Conservation (phyloP, 1,140 invertebrate genomes). For the Megalonaias nervosa region DNA sequence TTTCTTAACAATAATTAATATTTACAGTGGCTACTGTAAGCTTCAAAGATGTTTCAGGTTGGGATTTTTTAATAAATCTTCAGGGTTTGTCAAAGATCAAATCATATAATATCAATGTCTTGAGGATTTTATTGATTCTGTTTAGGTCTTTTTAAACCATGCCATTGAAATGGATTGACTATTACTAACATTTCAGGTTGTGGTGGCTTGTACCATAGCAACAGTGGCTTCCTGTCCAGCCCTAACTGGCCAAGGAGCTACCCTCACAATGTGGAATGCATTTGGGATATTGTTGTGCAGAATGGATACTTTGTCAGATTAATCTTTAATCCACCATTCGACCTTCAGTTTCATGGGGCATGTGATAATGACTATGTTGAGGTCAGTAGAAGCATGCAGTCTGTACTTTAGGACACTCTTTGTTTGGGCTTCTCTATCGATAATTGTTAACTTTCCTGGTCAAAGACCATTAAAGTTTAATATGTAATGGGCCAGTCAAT, state of each 20-base stretch:
- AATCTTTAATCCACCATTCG: conserved; percentile 73
- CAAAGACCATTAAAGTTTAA: no score
- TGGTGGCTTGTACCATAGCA: conserved; percentile 82
- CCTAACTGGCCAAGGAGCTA: conserved; percentile 96
- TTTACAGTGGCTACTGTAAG: no score
- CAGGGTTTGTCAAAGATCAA: no score
- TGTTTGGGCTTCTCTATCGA: no score
- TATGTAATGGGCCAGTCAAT: not conserved
- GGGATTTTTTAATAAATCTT: no score
- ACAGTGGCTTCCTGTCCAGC: conserved; percentile 82
- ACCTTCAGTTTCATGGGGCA: conserved; percentile 59
- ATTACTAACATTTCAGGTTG: conserved; percentile 75
- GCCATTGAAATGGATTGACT: not conserved
- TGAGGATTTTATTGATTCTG: not conserved
- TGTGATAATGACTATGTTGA: conserved; percentile 88
- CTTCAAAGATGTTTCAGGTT: no score
- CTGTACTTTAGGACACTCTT: no score
- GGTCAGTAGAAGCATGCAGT: conserved; percentile 66
- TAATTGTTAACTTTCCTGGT: no score
- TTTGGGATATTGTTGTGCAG: conserved; percentile 96
- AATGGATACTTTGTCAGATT: conserved; percentile 94
- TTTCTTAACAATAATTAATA: no score
- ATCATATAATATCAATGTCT: no score
- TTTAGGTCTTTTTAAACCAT: not conserved
- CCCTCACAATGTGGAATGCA: conserved; percentile 92